Base-by-base conservation (phyloP, 2,797 vertebrate genomes). In the Microctenopoma steveboyesi region DNA sequence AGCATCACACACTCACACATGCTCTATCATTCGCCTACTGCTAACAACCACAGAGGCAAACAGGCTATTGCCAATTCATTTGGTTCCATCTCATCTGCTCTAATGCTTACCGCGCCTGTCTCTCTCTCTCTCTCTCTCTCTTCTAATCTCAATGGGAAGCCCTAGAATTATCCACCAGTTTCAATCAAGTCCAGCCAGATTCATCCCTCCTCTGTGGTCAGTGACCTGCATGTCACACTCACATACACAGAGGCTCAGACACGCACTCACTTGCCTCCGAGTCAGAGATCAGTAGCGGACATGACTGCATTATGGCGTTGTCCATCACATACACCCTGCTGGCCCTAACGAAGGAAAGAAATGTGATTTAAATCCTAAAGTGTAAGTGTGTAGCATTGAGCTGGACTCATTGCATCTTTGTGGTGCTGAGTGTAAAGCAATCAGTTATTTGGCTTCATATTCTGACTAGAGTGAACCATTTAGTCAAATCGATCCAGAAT, bases 101-200 rank as follows among this genome's bases (percentile, higher is more conserved):
- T 81, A 64, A 82, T 81, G 78, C 78, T 79, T 74, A 71, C 54
- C 74, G 73, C 18, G 4, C 61, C 67, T 54, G 63, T 45, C 54
- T 65, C 56, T 28, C 35, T 11, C 55, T 33, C 76, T 40, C 48
- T 40, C 11, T 43, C 28, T 40, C 49, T 5, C 48, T 43, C 62
- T 69, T 70, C 75, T 90, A 88, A 90, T 90, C 84, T 88, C 74
- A 84, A 79, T 87, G 89, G 88, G 87, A 89, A 84, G 79, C 83
- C 65, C 79, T 84, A 84, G 87, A 93, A 91, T 93, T 89, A 92
- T 88, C 82, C 81, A 65, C 61, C 88, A 84, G 80, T 91, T 93
- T 91, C 91, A 92, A 91, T 93, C 91, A 91, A 92, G 85, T 89
- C 78, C 88, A 81, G 68, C 80, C 89, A 82, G 74, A 88, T 90